Conservation (phyloP, 2,888 invertebrate species). For the Leucozona laternaria region DNA sequence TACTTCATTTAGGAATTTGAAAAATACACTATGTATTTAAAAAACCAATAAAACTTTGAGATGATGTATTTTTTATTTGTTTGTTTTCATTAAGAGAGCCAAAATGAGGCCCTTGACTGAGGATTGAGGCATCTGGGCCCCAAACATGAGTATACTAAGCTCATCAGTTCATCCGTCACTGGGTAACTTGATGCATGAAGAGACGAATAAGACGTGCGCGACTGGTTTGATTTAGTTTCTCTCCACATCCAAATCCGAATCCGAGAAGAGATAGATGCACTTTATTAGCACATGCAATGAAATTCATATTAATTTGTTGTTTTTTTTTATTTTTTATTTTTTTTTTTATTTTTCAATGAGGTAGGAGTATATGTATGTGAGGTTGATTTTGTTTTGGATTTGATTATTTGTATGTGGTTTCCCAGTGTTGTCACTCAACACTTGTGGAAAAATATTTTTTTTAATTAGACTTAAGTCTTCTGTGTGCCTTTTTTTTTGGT, state of each 20-base stretch:
- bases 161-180: not conserved
- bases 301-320: conserved; percentile 19
- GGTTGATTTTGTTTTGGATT: conserved; percentile 3
- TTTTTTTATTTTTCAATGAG: conserved; percentile 15
- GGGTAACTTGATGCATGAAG: not conserved
- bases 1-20: too few species aligned
- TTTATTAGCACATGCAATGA: conserved; percentile 27
- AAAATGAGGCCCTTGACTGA: not conserved
- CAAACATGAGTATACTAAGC: not conserved
- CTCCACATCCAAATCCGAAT: conserved; percentile 12
- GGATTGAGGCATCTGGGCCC: not conserved
- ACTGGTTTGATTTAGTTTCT: conserved; percentile 70
- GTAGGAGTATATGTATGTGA: conserved; percentile 59
- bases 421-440: conserved; percentile 61
- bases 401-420: conserved; percentile 18
- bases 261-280: conserved; percentile 28
- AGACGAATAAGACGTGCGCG: conserved; percentile 51
- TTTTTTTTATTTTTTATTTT: conserved; percentile 5
- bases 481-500: conserved; percentile 8
- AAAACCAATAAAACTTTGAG: too few species aligned
- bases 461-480: conserved; percentile 60
- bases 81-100: not conserved
- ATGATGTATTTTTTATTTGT: too few species aligned
- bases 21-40: too few species aligned
- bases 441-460: conserved; percentile 68